Conservation (phyloP, 2,797 vertebrate genomes). For the Chrysocyon brachyurus region DNA sequence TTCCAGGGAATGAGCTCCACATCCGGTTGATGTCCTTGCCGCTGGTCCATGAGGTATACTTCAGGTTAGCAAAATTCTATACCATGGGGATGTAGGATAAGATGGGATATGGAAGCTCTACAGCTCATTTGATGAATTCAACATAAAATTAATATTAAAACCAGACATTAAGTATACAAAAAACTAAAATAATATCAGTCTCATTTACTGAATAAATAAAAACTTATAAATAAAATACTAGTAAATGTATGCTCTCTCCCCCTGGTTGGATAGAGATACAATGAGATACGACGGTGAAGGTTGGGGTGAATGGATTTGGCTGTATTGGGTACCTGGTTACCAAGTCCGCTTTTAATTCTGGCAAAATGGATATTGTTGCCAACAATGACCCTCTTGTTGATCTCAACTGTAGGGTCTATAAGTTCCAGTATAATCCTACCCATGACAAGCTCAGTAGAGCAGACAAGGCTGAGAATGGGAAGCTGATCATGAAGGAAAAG, state of each 20-base stretch:
- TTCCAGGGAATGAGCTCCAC: neutral
- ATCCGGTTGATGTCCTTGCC: neutral
- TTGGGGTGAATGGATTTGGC: neutral
- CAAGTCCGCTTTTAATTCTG: neutral
- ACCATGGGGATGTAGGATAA: neutral
- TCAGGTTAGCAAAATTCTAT: neutral
- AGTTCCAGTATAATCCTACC: neutral
- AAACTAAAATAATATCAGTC: neutral
- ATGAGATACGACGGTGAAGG: neutral
- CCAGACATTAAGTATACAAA: neutral
- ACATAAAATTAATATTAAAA: conserved; percentile 30
- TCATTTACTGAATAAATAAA: conserved; percentile 24
- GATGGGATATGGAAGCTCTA: neutral
- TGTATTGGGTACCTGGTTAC: neutral
- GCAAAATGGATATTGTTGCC: neutral
- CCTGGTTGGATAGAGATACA: neutral
- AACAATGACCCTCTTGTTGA: neutral
- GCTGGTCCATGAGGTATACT: neutral
- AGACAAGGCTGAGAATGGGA: neutral
- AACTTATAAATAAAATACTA: neutral
- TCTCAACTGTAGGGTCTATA: neutral
- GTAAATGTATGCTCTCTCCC: neutral
- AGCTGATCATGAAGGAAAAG: neutral
- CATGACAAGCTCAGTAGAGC: neutral
- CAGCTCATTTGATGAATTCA: neutral